phyloP scores from a whole-genome alignment of 53 echinoderm and acorn worm genomes.

The Actinopyga echinites region DNA sequence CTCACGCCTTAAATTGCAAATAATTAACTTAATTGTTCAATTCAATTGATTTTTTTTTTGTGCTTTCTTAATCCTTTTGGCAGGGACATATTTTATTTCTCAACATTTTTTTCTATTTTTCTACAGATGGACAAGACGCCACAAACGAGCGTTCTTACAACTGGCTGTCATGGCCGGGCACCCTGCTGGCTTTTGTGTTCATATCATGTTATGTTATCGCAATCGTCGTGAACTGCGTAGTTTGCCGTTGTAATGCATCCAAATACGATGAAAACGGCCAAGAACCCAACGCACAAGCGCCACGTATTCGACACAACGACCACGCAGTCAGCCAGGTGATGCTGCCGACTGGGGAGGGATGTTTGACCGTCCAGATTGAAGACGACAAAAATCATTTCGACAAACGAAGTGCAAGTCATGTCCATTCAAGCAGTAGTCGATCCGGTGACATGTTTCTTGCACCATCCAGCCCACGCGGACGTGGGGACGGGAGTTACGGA shows the following conservation, averaged over 20 bases:
- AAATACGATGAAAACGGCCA: conserved; percentile 7
- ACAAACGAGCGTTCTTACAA: conserved; percentile 30
- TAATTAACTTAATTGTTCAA: too few relatives aligned
- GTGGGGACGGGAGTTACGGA: conserved; percentile 22
- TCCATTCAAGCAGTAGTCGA: neutral
- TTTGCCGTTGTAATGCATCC: conserved; percentile 65
- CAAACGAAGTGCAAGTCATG: neutral
- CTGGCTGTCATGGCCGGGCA: conserved; percentile 85
- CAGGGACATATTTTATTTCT: neutral
- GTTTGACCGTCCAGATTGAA: neutral
- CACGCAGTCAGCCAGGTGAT: neutral
- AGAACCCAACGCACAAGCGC: neutral
- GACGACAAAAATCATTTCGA: conserved; percentile 10
- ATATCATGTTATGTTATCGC: conserved; percentile 68
- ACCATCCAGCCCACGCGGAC: neutral
- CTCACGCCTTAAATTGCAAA: too few relatives aligned
- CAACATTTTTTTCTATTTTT: neutral
- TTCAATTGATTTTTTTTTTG: too few relatives aligned
- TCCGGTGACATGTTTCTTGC: neutral
- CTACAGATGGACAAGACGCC: conserved; percentile 43
- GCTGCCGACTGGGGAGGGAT: neutral
- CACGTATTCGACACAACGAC: neutral
- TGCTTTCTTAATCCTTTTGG: too few relatives aligned
- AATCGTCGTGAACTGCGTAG: conserved; percentile 59
- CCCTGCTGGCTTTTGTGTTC: conserved; percentile 76